Base-by-base conservation (phyloP, 2,797 vertebrate genomes). In the Darevskia mixta region DNA sequence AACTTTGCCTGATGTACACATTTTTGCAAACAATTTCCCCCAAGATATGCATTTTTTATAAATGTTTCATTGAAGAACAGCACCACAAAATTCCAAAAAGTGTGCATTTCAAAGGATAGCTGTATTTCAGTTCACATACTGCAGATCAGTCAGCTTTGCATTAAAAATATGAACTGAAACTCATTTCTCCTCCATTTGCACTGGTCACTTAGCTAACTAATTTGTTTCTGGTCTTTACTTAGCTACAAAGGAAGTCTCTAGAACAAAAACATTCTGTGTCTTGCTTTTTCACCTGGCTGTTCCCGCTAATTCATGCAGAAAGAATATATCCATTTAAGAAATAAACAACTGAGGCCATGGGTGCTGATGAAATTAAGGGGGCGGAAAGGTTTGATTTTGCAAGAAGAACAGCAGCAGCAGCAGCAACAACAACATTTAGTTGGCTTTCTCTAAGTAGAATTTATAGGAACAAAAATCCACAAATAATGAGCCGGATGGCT, bases 361-460 rank as follows among this genome's bases (percentile, higher is more conserved):
- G 89, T 76, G 0, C 0, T 86, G 9, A 29, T 43, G 18, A 61
- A 15, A 58, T 32, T 79, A 78, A 69, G 41, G 25, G 17, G 61
- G 25, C 23, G 17, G 5, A 55, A 84, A 32, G 20, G 1, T 9
- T 32, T 20, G 61, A 0, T 61, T 91, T 87, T 73, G 45, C 81
- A 4, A 11, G 8, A 64, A 79, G 79, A 9, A 85, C 29, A 67
- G 49, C 49, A 55, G 49, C 49, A 49, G 49, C 45, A 49, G 49
- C 49, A 49, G 1, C 49, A 49, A 88, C 91, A 82, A 84, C 58
- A 86, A 83, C 11, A 82, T 88, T 87, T 87, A 84, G 4, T 0
- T 41, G 88, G 41, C 73, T 96, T 92, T 85, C 38, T 85, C 55
- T 27, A n/a, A 82, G 2, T 6, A 91, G 15, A 93, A 84, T 91